A percentile compares a stretch with the other conserved stretches of the same genome.
Evolutionary conservation across 2,113 vertebrate species (phyloP).

Genomic region (Microcebus lehilahytsara): DNA sequence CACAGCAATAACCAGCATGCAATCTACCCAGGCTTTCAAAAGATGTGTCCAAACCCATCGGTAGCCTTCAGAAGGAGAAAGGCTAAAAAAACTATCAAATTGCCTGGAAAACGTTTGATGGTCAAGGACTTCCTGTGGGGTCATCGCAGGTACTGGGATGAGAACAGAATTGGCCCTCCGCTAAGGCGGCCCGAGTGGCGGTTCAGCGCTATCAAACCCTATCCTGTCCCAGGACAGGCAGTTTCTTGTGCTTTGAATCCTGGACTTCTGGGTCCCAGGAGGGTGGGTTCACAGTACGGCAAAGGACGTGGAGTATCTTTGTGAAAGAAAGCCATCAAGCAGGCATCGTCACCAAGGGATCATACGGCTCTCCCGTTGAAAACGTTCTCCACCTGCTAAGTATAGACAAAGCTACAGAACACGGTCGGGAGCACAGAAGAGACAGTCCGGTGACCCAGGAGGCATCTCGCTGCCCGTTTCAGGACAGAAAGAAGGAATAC

Average conservation of each 20-base stretch:
- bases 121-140: background rate
- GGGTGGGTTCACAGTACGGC: background rate
- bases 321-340: background rate
- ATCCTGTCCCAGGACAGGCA: rapidly evolving
- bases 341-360: background rate
- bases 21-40: background rate
- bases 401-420: background rate
- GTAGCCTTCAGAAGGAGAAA: no score
- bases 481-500: background rate
- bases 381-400: background rate
- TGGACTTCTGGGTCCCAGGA: background rate
- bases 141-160: rapidly evolving
- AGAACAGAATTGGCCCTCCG: rapidly evolving
- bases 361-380: background rate
- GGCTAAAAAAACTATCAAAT: rapidly evolving
- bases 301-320: background rate
- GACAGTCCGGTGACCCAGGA: background rate
- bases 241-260: background rate
- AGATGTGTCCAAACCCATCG: background rate
- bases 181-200: rapidly evolving
- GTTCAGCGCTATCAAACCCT: rapidly evolving
- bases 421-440: background rate
- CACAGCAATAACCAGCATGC: rapidly evolving
- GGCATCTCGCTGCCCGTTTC: background rate
- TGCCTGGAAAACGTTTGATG: rapidly evolving